phyloP scores from a whole-genome alignment of 2,888 invertebrate genomes.

The Aplocera efformata region DNA sequence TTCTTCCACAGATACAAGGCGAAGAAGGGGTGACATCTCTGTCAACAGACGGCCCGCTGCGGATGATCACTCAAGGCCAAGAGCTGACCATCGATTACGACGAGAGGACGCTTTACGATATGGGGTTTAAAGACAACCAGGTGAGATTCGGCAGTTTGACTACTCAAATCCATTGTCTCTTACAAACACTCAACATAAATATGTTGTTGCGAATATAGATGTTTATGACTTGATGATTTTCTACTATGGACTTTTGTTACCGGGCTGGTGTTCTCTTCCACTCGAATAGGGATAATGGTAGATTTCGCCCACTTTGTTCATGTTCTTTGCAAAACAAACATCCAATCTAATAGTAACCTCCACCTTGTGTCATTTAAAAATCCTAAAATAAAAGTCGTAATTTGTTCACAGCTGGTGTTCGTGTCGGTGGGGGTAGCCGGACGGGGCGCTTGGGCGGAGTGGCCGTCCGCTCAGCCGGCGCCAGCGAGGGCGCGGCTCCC shows the following conservation, averaged over 20 bases:
- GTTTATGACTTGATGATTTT: too few species aligned
- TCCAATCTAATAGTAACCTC: too few species aligned
- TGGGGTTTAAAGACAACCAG: conserved; percentile 97
- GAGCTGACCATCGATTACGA: conserved; percentile 96
- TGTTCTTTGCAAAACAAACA: too few species aligned
- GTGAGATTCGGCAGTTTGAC: conserved; percentile 47
- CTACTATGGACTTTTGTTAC: too few species aligned
- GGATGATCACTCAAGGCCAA: conserved; percentile 96
- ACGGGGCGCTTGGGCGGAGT: conserved; percentile 85
- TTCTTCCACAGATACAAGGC: conserved; percentile 66
- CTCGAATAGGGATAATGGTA: too few species aligned
- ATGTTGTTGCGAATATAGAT: too few species aligned
- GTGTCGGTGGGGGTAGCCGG: conserved; percentile 92
- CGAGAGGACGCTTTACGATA: conserved; percentile 93
- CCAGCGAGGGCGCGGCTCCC: conserved; percentile 93
- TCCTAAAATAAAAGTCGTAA: too few species aligned
- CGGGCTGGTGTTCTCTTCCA: too few species aligned
- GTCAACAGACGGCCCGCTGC: conserved; percentile 90
- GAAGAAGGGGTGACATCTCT: conserved; percentile 79
- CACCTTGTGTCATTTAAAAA: too few species aligned
- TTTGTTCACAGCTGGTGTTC: conserved; percentile 86
- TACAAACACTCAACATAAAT: too few species aligned
- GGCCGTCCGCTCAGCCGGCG: conserved; percentile 92
- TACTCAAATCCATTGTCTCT: background rate
- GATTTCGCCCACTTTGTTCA: too few species aligned